Evolutionary conservation across 2,113 vertebrate genomes (phyloP).

Genomic region (Boleophthalmus pectinirostris): DNA sequence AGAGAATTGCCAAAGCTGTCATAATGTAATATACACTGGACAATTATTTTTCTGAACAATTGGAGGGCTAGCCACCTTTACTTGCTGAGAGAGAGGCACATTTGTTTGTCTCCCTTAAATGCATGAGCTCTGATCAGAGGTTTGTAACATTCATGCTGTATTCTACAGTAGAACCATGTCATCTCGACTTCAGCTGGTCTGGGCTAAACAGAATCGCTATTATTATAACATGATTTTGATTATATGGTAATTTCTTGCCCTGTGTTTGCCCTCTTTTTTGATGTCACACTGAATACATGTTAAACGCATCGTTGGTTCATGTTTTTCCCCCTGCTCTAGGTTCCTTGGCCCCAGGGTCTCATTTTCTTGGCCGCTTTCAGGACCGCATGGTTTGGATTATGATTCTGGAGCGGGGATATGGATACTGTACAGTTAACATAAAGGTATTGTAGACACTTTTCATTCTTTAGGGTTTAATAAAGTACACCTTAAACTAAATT

Average conservation of each 20-base stretch:
- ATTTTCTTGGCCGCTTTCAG: slow-evolving; percentile 95
- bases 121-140: too few species aligned
- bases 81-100: too few species aligned
- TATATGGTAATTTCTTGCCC: neutral
- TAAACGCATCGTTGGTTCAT: slow-evolving; percentile 16
- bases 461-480: neutral
- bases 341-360: slow-evolving; percentile 87
- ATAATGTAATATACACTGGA: too few species aligned
- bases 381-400: slow-evolving; percentile 94
- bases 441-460: slow-evolving; percentile 79
- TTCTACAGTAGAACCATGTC: slow-evolving; percentile 22
- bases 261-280: slow-evolving; percentile 9
- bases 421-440: slow-evolving; percentile 93
- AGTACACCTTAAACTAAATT: neutral
- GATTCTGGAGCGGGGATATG: slow-evolving; percentile 91
- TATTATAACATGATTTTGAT: slow-evolving; percentile 15
- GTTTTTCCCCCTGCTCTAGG: slow-evolving; percentile 73
- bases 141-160: too few species aligned
- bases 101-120: too few species aligned
- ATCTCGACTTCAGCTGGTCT: slow-evolving; percentile 49
- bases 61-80: too few species aligned
- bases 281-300: slow-evolving; percentile 17
- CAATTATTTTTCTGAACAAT: too few species aligned
- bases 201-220: slow-evolving; percentile 4
- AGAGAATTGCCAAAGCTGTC: too few species aligned